Percentiles rank a stretch among this genome's conserved stretches.
Conservation (phyloP, 2,888 invertebrate genomes). For the Meganola albula region DNA sequence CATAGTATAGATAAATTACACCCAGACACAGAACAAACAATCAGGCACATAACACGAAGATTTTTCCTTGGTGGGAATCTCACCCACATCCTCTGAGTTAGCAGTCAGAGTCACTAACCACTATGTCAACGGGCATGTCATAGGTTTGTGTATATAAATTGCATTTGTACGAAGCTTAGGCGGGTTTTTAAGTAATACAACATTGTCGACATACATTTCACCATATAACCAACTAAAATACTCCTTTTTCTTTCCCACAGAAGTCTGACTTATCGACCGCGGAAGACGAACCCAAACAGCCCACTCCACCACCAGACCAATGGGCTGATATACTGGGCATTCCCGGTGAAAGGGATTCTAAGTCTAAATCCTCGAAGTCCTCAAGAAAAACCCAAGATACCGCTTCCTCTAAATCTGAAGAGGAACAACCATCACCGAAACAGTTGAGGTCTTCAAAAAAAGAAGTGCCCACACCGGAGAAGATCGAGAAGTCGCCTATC, state of each 20-base stretch:
- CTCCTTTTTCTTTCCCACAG: slow-evolving; percentile 25
- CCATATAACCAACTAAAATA: slow-evolving; percentile 13
- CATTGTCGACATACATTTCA: slow-evolving; percentile 16
- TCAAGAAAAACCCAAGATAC: slow-evolving; percentile 17
- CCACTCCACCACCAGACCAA: slow-evolving; percentile 67
- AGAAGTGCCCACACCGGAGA: slow-evolving; percentile 39
- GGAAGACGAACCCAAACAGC: slow-evolving; percentile 60
- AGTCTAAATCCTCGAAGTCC: slow-evolving; percentile 10
- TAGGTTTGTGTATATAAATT: too few relatives aligned
- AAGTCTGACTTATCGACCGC: slow-evolving; percentile 28
- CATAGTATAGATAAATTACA: too few relatives aligned
- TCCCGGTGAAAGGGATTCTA: slow-evolving; percentile 43
- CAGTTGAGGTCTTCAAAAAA: slow-evolving; percentile 57
- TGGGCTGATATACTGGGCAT: slow-evolving; percentile 72
- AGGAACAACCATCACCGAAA: slow-evolving; percentile 48
- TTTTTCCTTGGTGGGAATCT: too few relatives aligned
- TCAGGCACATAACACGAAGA: too few relatives aligned
- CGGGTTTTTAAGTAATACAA: too few relatives aligned
- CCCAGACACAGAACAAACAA: too few relatives aligned
- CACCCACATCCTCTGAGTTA: too few relatives aligned
- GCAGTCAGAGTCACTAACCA: too few relatives aligned
- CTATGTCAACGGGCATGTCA: too few relatives aligned
- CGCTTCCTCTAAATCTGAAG: slow-evolving; percentile 34
- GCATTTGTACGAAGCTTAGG: too few relatives aligned
- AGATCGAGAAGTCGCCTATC: slow-evolving; percentile 36